These are phyloP conservation scores for Parazoanthus swiftii DNA, from an alignment of 92 coral and sea anemone genomes.

Conservation along the genomic window DNA sequence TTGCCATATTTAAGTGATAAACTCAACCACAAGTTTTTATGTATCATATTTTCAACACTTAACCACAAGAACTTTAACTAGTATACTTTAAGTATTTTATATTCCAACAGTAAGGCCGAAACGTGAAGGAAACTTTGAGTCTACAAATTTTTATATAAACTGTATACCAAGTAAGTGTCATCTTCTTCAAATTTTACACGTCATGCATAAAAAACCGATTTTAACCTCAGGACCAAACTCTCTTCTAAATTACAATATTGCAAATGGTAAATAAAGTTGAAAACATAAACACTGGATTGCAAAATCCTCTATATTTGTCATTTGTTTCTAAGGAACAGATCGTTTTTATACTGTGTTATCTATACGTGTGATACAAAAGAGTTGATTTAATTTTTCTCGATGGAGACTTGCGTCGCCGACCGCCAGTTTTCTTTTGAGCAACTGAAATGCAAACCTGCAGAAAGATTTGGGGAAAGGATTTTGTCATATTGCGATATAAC, in stretches of 20 bases:
- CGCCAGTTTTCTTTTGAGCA: constrained; percentile 42
- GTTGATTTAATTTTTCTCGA: constrained; percentile 27
- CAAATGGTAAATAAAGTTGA: too few species aligned
- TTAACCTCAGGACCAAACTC: background rate
- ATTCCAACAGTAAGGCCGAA: background rate
- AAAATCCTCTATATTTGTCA: too few species aligned
- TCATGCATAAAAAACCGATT: background rate
- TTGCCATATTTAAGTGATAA: background rate
- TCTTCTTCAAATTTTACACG: background rate
- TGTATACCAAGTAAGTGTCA: background rate
- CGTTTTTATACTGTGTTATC: constrained; percentile 15
- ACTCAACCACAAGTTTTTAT: background rate
- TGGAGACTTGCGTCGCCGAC: constrained; percentile 23
- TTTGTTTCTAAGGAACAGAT: constrained; percentile 1
- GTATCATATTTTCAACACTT: too few species aligned
- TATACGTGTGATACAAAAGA: constrained; percentile 22
- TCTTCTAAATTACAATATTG: too few species aligned
- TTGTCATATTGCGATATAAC: background rate
- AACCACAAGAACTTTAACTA: too few species aligned
- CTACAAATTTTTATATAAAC: too few species aligned
- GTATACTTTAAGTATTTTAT: background rate
- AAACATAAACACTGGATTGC: too few species aligned
- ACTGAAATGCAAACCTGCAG: constrained; percentile 59
- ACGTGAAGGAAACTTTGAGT: too few species aligned
- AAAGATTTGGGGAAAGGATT: constrained; percentile 16